Evolutionary conservation across 2,888 invertebrate species (phyloP), one percentile per base, ranked within the genome.

Genomic region (Drymonia ruficornis): DNA sequence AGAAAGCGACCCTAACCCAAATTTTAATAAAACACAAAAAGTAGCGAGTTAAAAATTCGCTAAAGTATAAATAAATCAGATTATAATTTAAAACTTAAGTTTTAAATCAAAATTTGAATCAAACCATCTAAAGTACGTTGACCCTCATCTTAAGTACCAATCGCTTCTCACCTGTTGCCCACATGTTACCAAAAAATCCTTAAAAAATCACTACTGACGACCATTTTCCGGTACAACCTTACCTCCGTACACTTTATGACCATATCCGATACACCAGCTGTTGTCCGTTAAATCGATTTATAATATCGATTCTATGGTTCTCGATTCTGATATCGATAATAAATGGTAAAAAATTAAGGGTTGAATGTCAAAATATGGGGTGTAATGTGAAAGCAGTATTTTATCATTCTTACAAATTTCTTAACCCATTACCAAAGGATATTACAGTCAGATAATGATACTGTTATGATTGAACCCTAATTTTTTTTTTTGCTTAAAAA

Each of bases 241-340:
- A 12, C 29, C 34, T 31, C 7, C 12, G 34, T 47, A 47, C 55
- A 70, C 67, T 78, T 80, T 80, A 80, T 77, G 77, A 75, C 58
- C 62, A 66, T 67, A 72, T 72, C 68, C 53, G 65, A 67, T 18
- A 61, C 65, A 66, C 70, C 80, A 79, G 74, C 72, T 80, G 80
- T 65, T 63, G 53, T 57, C 53, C 56, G 56, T 65, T 54, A 63
- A 73, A 79, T 78, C 77, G 77, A 79, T 78, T 75, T 76, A 70
- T 69, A 64, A 67, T 72, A 64, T 66, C 58, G 66, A 66, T 74
- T 67, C 60, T 59, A 59, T 61, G 52, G 54, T 52, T 63, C 59
- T 63, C 49, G 57, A 53, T 61, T 63, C 58, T 61, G 63, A 61
- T 68, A 49, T 56, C 57, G 55, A 59, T 34, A 56, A 61, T 70